Base-by-base conservation (phyloP, 2,797 vertebrate species). In the Ctenosaura bakeri region DNA sequence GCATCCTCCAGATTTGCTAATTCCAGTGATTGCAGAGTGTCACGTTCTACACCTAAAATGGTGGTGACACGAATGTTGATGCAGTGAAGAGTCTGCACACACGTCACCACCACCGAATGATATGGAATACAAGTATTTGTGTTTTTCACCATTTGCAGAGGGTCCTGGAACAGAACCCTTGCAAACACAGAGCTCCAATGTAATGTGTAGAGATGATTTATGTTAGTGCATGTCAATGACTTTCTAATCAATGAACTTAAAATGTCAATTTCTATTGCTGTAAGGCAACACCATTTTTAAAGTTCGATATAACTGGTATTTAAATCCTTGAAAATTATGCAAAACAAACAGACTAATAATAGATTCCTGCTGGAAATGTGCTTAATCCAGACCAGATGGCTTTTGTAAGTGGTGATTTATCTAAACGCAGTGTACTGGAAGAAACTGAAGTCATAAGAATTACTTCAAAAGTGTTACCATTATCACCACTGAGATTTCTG, bases 391-490 rank as follows among this genome's bases (percentile, higher is more conserved):
- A 35, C 38, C 38, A 66, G 16, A 84, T 46, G 56, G 66, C 24
- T 64, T 66, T 66, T 2, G 16, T 46, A 46, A 26, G 59, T 32
- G 38, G 38, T 16, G 24, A 42, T 64, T 56, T 81, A 81, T 81
- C n/a, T 35, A 81, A 81, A 35, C 20, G 24, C 32, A 73, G 32
- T 20, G 9, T 13, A 73, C 9, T 54, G 66, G 29, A 85, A n/a
- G 42, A 32, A 85, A 85, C 9, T 85, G 66, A 85, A 62, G 64
- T 84, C 20, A 62, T 8, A 38, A 38, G 35, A 84, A 84, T 69
- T 16, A 16, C 38, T 46, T 24, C 26, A 18, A 66, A 69, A 18
- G 16, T 29, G 29, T 32, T 84, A 20, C 24, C 14, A 38, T 29
- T 29, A 84, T 29, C 38, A 69, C 26, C 62, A 84, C 6, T 20